A percentile compares a stretch with the other conserved stretches of the same genome.
These are phyloP conservation scores for Bradypodion ventrale DNA, from an alignment of 2,797 vertebrate species.

Conservation along the genomic window DNA sequence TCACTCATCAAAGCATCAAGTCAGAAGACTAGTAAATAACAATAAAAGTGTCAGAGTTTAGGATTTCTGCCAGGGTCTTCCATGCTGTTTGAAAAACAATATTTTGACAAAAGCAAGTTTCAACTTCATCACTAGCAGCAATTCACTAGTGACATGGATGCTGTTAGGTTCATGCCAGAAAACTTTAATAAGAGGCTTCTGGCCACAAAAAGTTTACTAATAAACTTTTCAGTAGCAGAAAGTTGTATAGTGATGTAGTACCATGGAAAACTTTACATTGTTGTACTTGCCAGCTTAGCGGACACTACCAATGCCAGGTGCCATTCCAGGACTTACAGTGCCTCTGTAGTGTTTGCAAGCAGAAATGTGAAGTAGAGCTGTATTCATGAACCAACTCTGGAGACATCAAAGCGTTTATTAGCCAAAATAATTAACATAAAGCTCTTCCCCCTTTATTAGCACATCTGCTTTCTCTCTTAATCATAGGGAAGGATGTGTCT, in stretches of 20 bases:
- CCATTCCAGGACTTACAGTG: background rate
- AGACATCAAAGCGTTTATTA: conserved; percentile 13
- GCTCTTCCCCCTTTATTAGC: conserved; percentile 68
- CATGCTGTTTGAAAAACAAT: too few species aligned
- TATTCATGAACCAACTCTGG: background rate
- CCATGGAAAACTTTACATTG: background rate
- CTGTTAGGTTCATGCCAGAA: too few species aligned
- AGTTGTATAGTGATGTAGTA: background rate
- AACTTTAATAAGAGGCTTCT: too few species aligned
- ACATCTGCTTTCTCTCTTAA: conserved; percentile 69
- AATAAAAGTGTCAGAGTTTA: too few species aligned
- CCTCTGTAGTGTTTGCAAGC: too few species aligned
- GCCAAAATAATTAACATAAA: conserved; percentile 21
- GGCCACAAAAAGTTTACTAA: background rate
- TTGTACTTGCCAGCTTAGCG: background rate
- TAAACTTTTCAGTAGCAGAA: background rate
- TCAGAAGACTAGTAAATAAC: too few species aligned
- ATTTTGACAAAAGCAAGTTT: too few species aligned
- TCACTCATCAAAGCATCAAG: too few species aligned
- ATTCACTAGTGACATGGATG: too few species aligned
- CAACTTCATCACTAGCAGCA: too few species aligned
- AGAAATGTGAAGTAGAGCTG: background rate
- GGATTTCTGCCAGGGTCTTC: too few species aligned
- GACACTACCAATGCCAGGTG: background rate
- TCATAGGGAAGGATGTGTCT: conserved; percentile 61